phyloP scores from a whole-genome alignment of 2,888 invertebrate genomes.

The Phorcus lineatus region DNA sequence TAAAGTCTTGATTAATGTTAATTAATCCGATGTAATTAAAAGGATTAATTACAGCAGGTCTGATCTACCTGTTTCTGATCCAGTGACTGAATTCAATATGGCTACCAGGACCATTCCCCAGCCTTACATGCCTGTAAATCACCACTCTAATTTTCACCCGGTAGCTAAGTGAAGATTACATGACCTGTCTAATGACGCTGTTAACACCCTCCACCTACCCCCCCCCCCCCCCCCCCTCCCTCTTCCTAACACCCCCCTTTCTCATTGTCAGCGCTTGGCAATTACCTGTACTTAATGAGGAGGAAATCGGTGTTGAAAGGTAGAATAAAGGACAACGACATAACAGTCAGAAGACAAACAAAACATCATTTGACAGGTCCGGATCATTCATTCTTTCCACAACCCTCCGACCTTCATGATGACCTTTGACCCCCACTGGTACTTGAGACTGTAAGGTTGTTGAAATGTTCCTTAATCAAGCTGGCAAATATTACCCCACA shows the following conservation, averaged over 20 bases:
- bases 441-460: not conserved
- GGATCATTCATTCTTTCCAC: conserved; percentile 9
- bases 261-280: conserved; percentile 12
- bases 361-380: conserved; percentile 1
- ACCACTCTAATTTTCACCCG: not conserved
- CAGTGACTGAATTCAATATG: not conserved
- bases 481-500: conserved; percentile 17
- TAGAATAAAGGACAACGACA: not conserved
- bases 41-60: no score
- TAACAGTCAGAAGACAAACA: conserved; percentile 16
- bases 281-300: conserved; percentile 26
- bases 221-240: not conserved
- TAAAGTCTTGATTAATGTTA: no score
- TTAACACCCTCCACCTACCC: not conserved
- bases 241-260: not conserved
- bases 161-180: not conserved
- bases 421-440: not conserved
- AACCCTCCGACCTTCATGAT: not conserved
- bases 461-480: not conserved
- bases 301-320: conserved; percentile 25
- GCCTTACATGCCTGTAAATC: not conserved
- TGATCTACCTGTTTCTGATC: no score
- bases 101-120: not conserved
- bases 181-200: conserved; percentile 3
- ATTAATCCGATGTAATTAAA: no score